Evolutionary conservation across 2,888 invertebrate genomes (phyloP).

Genomic region (Scotopteryx bipunctaria): DNA sequence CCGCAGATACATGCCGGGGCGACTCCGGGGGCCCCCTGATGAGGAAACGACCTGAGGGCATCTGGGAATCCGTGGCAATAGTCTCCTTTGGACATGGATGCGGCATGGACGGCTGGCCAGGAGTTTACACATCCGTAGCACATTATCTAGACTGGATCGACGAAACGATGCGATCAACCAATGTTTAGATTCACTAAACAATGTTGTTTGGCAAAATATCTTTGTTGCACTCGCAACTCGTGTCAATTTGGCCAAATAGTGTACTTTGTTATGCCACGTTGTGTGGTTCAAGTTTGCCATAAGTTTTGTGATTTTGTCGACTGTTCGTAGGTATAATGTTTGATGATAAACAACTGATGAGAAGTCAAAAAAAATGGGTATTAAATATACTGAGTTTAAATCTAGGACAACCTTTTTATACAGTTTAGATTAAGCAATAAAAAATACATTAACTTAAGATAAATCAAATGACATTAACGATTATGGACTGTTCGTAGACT

Average conservation of each 20-base stretch:
- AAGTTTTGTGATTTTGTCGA: slow-evolving; percentile 1
- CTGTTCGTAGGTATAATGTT: slow-evolving; percentile 5
- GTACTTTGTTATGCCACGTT: neutral
- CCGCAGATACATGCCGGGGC: slow-evolving; percentile 88
- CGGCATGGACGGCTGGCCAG: slow-evolving; percentile 86
- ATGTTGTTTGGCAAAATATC: neutral
- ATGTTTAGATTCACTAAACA: slow-evolving; percentile 41
- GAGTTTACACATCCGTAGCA: slow-evolving; percentile 86
- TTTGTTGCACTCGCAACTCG: neutral
- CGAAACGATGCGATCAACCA: slow-evolving; percentile 55
- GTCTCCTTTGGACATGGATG: slow-evolving; percentile 88
- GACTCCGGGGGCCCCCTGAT: slow-evolving; percentile 92
- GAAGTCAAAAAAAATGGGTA: no score
- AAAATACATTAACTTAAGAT: neutral
- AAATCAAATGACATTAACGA: slow-evolving; percentile 10
- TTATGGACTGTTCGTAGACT: slow-evolving; percentile 16
- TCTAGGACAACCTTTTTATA: neutral
- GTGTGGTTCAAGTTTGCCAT: slow-evolving; percentile 7
- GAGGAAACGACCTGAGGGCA: slow-evolving; percentile 73
- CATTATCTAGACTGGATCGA: slow-evolving; percentile 86
- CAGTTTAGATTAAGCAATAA: neutral
- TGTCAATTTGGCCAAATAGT: neutral
- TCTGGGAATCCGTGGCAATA: slow-evolving; percentile 85
- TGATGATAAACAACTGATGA: no score
- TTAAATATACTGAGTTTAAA: no score